Evolutionary conservation across 2,113 vertebrate species (phyloP), one percentile per base, ranked within the genome.

Genomic region (Gallinago jamesoni): DNA sequence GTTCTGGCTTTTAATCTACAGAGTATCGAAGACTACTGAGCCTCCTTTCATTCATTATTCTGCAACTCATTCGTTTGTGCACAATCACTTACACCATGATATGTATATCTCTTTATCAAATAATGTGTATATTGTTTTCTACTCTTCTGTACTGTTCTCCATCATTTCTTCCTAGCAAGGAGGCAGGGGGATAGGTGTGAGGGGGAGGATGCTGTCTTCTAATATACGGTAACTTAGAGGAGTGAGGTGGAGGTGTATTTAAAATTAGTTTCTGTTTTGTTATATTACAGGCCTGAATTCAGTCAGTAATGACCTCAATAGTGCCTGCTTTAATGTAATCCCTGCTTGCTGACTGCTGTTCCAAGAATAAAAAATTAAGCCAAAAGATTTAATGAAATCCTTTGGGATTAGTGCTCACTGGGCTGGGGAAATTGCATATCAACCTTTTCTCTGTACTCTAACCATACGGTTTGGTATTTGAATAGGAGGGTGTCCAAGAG

Each of bases 351-450:
- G 95, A 91, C 93, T 96, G 81, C 93, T 95, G 57, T 96, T 97
- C 95, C 89, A 98, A 97, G 94, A 98, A 97, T 97, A 97, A 97
- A 80, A 97, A 96, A 96, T 97, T 97, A 97, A 98, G 94, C 94
- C 94, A 96, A 93, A 97, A 97, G 93, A 96, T 92, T 97, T 97
- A 97, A 97, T 92, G 91, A 98, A 98, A 97, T 97, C 96, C 94
- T 59, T 96, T 78, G 94, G 95, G 97, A 97, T 98, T 98, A 98
- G 73, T 82, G 89, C 94, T 97, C 68, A 73, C 80, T 97, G 72
- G 89, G 79, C 73, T 90, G 82, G 96, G 86, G 82, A 97, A 97
- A 97, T 95, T 94, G 95, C 76, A 68, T 88, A 94, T 96, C 91
- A 97, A 79, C 75, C 91, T 96, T 90, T 82, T 91, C 84, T 91